Percentiles rank a stretch among this genome's conserved stretches.
These are phyloP conservation scores for Podilymbus podiceps DNA, from an alignment of 2,113 vertebrate genomes.

Conservation along the genomic window DNA sequence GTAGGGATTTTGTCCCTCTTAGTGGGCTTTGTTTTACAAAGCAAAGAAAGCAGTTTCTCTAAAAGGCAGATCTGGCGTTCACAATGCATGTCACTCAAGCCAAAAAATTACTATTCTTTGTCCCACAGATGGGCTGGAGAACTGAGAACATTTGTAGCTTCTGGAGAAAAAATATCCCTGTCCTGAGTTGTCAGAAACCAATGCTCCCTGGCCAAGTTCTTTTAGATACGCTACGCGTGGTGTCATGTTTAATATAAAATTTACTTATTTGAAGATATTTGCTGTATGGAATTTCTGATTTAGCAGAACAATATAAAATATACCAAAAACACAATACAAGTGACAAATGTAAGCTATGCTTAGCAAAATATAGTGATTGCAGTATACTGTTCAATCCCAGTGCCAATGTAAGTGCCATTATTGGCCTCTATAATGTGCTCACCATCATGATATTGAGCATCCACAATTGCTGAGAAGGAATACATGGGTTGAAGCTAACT, in stretches of 20 bases:
- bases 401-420: background rate
- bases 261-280: background rate
- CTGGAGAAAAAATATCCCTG: background rate
- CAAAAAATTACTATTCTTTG: background rate
- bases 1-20: background rate
- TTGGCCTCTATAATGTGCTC: background rate
- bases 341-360: background rate
- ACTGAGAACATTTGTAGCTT: background rate
- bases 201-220: background rate
- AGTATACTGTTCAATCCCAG: background rate
- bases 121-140: background rate
- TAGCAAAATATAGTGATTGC: background rate
- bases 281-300: background rate
- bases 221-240: background rate
- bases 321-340: background rate
- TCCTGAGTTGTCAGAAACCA: background rate
- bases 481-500: too few species aligned
- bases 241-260: background rate
- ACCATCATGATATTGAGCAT: background rate
- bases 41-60: background rate
- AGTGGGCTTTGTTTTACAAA: background rate
- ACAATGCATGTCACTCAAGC: background rate
- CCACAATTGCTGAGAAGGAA: background rate
- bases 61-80: background rate
- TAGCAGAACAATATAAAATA: background rate